Conservation (phyloP, 2,113 vertebrate genomes). For the Natator depressus region DNA sequence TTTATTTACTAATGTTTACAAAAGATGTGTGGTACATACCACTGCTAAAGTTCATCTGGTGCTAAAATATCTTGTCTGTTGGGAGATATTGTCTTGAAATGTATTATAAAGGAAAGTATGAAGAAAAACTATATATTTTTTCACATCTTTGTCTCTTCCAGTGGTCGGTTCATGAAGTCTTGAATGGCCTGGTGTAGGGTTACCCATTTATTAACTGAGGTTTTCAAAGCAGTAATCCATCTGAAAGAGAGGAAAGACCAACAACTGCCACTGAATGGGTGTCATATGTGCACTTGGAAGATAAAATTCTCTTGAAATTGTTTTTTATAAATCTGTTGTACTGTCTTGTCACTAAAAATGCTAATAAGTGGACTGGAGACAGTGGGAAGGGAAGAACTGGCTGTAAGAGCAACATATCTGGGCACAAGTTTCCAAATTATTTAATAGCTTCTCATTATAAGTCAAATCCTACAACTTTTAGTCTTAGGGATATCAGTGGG, state of each 20-base stretch:
- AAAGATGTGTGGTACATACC: neutral
- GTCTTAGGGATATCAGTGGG: neutral
- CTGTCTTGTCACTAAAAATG: neutral
- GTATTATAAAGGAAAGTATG: neutral
- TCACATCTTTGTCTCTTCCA: constrained; percentile 91
- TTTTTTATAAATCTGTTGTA: neutral
- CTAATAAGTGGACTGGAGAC: neutral
- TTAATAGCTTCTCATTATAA: neutral
- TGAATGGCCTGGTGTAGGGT: constrained; percentile 88
- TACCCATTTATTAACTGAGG: constrained; percentile 90
- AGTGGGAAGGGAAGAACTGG: neutral
- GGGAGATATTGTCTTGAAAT: neutral
- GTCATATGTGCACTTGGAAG: neutral
- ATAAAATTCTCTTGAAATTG: neutral
- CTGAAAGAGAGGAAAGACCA: constrained; percentile 74
- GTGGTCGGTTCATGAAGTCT: constrained; percentile 84
- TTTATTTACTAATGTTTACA: constrained; percentile 58
- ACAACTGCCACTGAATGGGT: neutral
- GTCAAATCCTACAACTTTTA: neutral
- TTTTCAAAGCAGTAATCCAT: constrained; percentile 88
- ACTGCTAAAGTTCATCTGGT: constrained; percentile 11
- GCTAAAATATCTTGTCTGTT: neutral
- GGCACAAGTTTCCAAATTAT: neutral
- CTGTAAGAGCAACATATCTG: neutral
- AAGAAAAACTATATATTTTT: neutral